These are phyloP conservation scores for Chaetops frenatus DNA, from an alignment of 2,113 vertebrate species.

Conservation along the genomic window DNA sequence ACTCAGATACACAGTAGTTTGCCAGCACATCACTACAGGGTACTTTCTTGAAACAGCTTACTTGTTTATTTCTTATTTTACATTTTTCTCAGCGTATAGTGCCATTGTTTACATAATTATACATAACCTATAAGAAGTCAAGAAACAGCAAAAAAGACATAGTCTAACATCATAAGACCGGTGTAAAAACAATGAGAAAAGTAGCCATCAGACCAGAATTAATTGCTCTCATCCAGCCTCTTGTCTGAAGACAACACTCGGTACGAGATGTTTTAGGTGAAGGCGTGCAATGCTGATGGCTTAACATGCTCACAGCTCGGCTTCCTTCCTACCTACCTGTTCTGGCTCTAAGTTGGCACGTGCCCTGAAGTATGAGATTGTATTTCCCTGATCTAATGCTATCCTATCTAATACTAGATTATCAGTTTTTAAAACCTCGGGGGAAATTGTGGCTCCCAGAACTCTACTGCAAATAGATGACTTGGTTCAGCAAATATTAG, in stretches of 20 bases:
- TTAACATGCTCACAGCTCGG: background rate
- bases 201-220: background rate
- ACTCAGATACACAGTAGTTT: background rate
- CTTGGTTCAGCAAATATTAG: background rate
- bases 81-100: background rate
- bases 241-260: background rate
- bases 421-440: background rate
- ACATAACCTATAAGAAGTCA: background rate
- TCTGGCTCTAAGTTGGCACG: background rate
- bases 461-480: background rate
- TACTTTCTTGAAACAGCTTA: background rate
- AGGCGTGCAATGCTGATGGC: fast-evolving
- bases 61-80: background rate
- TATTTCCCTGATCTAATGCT: background rate
- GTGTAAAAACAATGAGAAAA: background rate
- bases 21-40: background rate
- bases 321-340: background rate
- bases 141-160: background rate
- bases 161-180: background rate
- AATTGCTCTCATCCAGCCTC: background rate
- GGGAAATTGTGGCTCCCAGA: background rate
- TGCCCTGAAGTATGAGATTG: background rate
- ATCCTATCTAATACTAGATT: background rate
- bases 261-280: background rate
- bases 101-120: background rate